Evolutionary conservation across 2,888 invertebrate genomes (phyloP).

Genomic region (Andrena camellia): DNA sequence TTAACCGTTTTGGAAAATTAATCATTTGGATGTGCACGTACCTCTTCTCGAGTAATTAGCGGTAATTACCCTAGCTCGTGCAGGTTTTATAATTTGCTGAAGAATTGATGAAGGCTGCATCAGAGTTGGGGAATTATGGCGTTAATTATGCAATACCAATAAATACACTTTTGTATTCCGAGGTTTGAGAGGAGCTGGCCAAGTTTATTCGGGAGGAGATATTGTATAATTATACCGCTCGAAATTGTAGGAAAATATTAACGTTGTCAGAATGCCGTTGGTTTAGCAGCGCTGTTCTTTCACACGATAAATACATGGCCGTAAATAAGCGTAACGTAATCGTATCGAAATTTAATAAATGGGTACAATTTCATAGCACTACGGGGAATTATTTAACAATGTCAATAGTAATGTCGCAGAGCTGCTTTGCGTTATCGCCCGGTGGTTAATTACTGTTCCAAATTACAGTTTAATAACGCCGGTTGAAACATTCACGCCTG

Average conservation of each 20-base stretch:
- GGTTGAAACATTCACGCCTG: conserved; percentile 4
- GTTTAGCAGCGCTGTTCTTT: background rate
- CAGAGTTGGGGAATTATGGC: background rate
- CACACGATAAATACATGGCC: background rate
- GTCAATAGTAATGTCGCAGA: conserved; percentile 17
- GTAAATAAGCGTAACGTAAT: conserved; percentile 21
- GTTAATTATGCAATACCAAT: background rate
- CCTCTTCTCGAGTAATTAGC: background rate
- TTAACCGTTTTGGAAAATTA: too few species aligned
- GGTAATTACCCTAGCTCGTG: background rate
- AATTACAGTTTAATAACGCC: conserved; percentile 27
- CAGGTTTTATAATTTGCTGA: background rate
- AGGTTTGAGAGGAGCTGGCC: background rate
- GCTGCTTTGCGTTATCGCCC: conserved; percentile 15
- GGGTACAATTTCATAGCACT: conserved; percentile 2
- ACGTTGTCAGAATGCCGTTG: background rate
- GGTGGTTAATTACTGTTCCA: conserved; percentile 26
- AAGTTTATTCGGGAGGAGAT: background rate
- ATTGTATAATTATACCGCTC: background rate
- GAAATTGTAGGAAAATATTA: conserved; percentile 11
- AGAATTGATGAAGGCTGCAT: background rate
- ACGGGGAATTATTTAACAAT: conserved; percentile 7
- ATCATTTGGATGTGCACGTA: too few species aligned
- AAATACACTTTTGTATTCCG: background rate
- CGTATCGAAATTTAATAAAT: conserved; percentile 32